phyloP scores from a whole-genome alignment of 2,113 vertebrate genomes.

The Daboia siamensis region DNA sequence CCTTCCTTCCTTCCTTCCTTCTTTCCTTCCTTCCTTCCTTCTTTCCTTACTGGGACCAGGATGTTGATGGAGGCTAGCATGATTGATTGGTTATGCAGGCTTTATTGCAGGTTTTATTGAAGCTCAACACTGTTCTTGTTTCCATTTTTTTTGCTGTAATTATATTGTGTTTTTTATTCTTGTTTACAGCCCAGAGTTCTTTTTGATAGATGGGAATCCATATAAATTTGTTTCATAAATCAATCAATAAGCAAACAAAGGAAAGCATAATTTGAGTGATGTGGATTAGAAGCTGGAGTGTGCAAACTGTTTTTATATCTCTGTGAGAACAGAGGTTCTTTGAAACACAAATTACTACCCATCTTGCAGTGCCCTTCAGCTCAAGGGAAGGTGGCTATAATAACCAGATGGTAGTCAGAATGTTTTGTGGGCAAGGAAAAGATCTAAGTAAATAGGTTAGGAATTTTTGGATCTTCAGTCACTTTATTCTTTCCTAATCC shows the following conservation, averaged over 20 bases:
- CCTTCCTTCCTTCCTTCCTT: too few species aligned
- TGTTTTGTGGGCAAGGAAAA: neutral
- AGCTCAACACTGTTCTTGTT: neutral
- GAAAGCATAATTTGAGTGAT: neutral
- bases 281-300: neutral
- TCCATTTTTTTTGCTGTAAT: neutral
- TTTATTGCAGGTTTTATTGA: neutral
- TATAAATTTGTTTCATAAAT: neutral
- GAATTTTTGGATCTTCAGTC: neutral
- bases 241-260: neutral
- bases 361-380: neutral
- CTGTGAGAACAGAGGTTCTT: neutral
- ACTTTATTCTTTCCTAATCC: neutral
- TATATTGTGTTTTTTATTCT: neutral
- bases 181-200: neutral
- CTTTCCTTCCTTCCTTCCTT: rapidly evolving
- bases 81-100: neutral
- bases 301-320: neutral
- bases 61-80: neutral
- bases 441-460: neutral
- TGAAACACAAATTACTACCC: neutral
- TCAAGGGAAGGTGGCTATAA: neutral
- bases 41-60: neutral
- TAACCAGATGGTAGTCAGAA: neutral
- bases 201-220: neutral